A percentile compares a stretch with the other conserved stretches of the same genome.
phyloP scores from a whole-genome alignment of 1,140 invertebrate species.

The Glomeris maerens region DNA sequence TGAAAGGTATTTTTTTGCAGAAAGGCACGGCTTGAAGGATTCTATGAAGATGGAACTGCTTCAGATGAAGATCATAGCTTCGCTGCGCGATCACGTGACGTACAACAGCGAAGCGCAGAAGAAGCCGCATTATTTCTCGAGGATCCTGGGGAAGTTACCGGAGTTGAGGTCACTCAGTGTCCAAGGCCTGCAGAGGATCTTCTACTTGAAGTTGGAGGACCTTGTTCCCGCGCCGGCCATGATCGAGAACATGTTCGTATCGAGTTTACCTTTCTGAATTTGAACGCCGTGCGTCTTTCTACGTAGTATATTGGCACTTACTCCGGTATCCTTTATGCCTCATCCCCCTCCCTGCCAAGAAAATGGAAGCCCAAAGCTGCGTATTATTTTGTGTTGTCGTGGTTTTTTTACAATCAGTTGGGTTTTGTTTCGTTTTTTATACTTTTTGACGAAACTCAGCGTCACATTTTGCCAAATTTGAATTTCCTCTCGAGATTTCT shows the following conservation, averaged over 20 bases:
- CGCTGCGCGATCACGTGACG: slow-evolving; percentile 82
- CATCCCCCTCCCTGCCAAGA: no score
- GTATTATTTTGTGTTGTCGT: no score
- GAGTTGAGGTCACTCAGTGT: slow-evolving; percentile 79
- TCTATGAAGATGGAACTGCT: slow-evolving; percentile 80
- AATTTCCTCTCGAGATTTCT: no score
- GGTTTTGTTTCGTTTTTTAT: no score
- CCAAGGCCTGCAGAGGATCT: slow-evolving; percentile 83
- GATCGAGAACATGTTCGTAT: slow-evolving; percentile 88
- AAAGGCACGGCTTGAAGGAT: slow-evolving; percentile 80
- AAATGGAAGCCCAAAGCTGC: no score
- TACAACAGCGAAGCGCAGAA: slow-evolving; percentile 78
- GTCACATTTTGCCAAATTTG: no score
- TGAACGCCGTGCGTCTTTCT: not conserved
- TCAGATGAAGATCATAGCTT: slow-evolving; percentile 89
- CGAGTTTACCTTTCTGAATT: slow-evolving; percentile 74
- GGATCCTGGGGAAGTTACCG: slow-evolving; percentile 74
- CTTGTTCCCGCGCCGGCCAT: slow-evolving; percentile 76
- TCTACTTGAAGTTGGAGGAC: slow-evolving; percentile 85
- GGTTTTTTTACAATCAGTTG: no score
- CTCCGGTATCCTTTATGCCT: no score
- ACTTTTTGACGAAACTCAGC: no score
- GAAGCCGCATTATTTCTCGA: slow-evolving; percentile 79
- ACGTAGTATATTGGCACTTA: no score
- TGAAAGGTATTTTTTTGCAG: no score